Percentiles rank a stretch among this genome's conserved stretches.
Conservation (phyloP, 2,888 invertebrate genomes). For the Sphaerophoria rueppellii region DNA sequence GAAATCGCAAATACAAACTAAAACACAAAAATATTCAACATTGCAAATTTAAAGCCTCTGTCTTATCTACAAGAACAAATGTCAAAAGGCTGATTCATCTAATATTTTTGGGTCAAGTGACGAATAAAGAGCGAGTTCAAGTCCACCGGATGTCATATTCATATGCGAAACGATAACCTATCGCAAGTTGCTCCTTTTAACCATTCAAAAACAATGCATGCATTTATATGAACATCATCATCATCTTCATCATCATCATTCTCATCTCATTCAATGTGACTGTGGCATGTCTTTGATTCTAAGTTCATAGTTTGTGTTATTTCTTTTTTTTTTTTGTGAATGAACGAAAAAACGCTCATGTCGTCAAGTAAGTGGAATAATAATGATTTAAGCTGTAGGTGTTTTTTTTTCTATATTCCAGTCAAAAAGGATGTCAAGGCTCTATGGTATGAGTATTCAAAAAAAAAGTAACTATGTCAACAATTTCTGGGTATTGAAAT, state of each 20-base stretch:
- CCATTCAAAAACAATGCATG: constrained; percentile 44
- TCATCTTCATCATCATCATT: too few relatives aligned
- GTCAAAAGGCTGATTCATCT: constrained; percentile 2
- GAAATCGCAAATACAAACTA: too few relatives aligned
- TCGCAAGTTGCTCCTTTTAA: constrained; percentile 15
- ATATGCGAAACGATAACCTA: background rate
- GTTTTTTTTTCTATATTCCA: constrained; percentile 6
- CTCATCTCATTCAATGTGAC: constrained; percentile 5
- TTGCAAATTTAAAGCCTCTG: background rate
- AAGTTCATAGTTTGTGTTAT: constrained; percentile 20
- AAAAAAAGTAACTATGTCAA: constrained; percentile 32
- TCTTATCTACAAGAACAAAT: background rate
- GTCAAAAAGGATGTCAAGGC: constrained; percentile 40
- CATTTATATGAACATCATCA: constrained; percentile 18
- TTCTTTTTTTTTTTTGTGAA: constrained; percentile 9
- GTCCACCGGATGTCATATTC: constrained; percentile 37
- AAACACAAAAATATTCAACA: background rate
- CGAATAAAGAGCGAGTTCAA: constrained; percentile 35
- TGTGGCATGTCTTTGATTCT: constrained; percentile 45
- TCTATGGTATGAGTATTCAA: constrained; percentile 11
- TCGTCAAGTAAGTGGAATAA: constrained; percentile 48
- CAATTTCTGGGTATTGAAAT: constrained; percentile 9
- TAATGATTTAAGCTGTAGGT: constrained; percentile 48
- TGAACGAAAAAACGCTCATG: constrained; percentile 26
- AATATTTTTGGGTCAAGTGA: constrained; percentile 35